Conservation (phyloP, 2,797 vertebrate species). For the Margarornis squamiger region DNA sequence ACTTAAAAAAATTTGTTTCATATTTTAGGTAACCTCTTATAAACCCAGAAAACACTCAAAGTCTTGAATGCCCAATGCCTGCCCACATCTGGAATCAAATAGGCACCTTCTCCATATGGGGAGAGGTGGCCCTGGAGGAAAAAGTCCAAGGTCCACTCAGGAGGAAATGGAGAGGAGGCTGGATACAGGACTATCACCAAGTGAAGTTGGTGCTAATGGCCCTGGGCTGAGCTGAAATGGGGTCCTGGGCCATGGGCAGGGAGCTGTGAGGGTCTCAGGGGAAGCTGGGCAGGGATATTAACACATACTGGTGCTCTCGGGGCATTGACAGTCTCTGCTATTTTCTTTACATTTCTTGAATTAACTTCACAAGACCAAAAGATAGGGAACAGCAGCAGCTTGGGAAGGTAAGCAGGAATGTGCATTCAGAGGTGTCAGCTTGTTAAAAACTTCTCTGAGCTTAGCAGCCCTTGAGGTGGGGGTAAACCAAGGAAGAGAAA, state of each 20-base stretch:
- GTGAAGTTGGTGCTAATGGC: neutral
- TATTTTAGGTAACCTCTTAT: neutral
- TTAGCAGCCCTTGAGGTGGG: neutral
- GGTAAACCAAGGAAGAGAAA: conserved; percentile 4
- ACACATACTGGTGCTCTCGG: neutral
- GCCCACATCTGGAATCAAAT: neutral
- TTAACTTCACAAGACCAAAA: neutral
- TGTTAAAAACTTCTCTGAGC: conserved; percentile 35
- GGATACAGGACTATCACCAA: neutral
- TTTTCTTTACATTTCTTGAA: neutral
- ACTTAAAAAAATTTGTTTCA: neutral
- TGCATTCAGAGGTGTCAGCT: conserved; percentile 42
- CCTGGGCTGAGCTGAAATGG: neutral
- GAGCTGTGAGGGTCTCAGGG: rapidly evolving
- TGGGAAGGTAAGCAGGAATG: neutral
- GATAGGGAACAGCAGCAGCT: neutral
- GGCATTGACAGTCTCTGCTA: neutral
- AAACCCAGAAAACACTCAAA: neutral
- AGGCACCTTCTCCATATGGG: neutral
- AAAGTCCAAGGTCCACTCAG: neutral
- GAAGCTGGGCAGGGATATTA: neutral
- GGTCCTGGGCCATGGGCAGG: neutral
- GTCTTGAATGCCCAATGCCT: neutral
- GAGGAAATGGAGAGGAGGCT: neutral
- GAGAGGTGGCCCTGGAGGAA: rapidly evolving